Evolutionary conservation across 2,888 invertebrate species (phyloP), one percentile per base, ranked within the genome.

Genomic region (Sicus ferrugineus): DNA sequence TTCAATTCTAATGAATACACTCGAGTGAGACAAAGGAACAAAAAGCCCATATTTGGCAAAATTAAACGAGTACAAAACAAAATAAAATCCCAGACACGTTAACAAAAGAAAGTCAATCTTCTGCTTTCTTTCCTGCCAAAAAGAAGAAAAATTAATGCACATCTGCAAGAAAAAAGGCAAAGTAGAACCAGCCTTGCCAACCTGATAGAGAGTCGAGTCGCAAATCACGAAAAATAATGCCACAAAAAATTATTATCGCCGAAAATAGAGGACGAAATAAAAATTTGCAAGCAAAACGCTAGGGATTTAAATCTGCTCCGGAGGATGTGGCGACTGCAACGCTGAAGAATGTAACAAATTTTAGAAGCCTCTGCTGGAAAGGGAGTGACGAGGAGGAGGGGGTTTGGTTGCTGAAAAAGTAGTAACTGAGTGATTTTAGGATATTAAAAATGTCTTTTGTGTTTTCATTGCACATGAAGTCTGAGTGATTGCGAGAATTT

Each of bases 31-130:
- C 67, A 67, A 28, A 58, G 59, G 68, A 71, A 58, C 59, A 28
- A 48, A 61, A 71, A 56, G 65, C 26, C n/a, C 50, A 67, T 70
- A 42, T 56, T 61, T 42, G 42, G 42, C 26, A 42, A 61, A 42
- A 61, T 61, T 26, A 61, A 56, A 66, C 42, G 61, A 42, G 21
- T 30, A 66, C 54, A 68, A 72, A 72, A 67, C 34, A 62, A 71
- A 70, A 66, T 56, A 67, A 70, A 73, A 71, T 66, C 65, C 72
- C 69, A 75, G 74, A 75, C 74, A 73, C 73, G 69, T 75, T 75
- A 73, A 73, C 73, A 73, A 73, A 70, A 70, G 73, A 71, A 75
- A 71, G 59, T 52, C 68, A 52, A 69, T 68, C 65, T 62, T 71
- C 66, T 38, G 16, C 26, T 63, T 70, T 23, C 30, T n/a, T 38